Conservation (phyloP, 2,113 vertebrate species). For the Psilopsiagon aurifrons region DNA sequence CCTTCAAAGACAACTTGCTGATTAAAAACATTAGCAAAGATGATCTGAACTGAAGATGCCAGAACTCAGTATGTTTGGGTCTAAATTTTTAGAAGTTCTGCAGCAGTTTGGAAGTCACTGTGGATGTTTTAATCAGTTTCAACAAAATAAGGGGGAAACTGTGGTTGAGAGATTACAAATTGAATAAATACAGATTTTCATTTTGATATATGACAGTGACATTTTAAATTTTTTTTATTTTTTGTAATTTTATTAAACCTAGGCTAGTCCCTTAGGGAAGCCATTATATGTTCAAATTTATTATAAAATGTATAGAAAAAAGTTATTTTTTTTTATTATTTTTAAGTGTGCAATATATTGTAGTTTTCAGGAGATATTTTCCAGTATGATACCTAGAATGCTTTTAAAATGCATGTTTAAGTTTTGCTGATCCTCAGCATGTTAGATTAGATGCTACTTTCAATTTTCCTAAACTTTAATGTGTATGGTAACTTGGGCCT, state of each 20-base stretch:
- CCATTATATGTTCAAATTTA: not conserved
- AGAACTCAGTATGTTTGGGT: not conserved
- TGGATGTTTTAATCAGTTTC: not conserved
- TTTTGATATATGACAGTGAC: not conserved
- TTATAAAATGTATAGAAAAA: not conserved
- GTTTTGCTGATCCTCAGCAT: not conserved
- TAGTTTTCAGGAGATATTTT: not conserved
- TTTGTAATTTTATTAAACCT: not conserved
- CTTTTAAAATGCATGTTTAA: slow-evolving; percentile 14
- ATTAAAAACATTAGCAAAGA: not conserved
- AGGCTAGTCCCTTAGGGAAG: not conserved
- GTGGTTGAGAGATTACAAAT: not conserved
- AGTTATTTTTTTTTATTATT: not conserved
- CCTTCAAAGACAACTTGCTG: not conserved
- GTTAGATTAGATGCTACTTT: slow-evolving; percentile 4
- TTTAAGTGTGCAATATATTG: not conserved
- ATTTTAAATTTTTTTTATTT: not conserved
- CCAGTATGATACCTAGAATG: not conserved
- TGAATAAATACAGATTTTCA: not conserved
- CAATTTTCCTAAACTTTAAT: not conserved
- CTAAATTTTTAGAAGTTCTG: not conserved
- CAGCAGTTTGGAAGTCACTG: not conserved
- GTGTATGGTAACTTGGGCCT: not conserved
- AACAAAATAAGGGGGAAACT: not conserved
- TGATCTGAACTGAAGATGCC: not conserved